These are phyloP conservation scores for Hydractinia symbiolongicarpus DNA, from an alignment of 30 jellyfish, hydroid and myxozoan genomes.

Conservation along the genomic window DNA sequence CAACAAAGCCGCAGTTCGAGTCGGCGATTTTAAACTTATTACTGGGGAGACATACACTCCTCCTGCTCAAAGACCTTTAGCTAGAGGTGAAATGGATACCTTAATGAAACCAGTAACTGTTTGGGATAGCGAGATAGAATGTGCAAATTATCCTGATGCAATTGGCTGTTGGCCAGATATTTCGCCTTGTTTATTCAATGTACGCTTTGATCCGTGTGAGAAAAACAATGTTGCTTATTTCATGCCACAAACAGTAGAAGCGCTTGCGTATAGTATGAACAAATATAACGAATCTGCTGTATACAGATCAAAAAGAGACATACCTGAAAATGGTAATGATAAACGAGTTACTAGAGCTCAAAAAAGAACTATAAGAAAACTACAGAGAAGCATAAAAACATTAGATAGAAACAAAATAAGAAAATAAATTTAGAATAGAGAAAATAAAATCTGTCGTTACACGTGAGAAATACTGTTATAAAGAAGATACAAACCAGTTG, in stretches of 20 bases:
- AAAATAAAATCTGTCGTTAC: too few relatives aligned
- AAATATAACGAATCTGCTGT: slow-evolving; percentile 66
- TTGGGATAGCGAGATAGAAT: slow-evolving; percentile 88
- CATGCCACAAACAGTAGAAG: slow-evolving; percentile 90
- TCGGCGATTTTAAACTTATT: slow-evolving; percentile 83
- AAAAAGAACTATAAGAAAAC: slow-evolving; percentile 10
- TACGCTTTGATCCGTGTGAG: slow-evolving; percentile 96
- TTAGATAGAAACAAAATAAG: slow-evolving; percentile 21
- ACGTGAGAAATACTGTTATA: too few relatives aligned
- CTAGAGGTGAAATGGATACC: slow-evolving; percentile 39
- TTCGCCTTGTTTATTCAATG: slow-evolving; percentile 92
- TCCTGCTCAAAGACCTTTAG: slow-evolving; percentile 37
- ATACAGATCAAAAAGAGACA: slow-evolving; percentile 38
- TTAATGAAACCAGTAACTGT: slow-evolving; percentile 53
- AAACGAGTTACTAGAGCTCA: background rate
- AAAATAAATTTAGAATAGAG: background rate
- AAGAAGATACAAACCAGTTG: too few relatives aligned
- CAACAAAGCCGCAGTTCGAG: slow-evolving; percentile 83
- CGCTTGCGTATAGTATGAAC: slow-evolving; percentile 59
- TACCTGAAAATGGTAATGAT: slow-evolving; percentile 20
- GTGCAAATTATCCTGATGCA: slow-evolving; percentile 61
- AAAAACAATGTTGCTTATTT: slow-evolving; percentile 81
- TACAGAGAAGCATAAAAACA: slow-evolving; percentile 19
- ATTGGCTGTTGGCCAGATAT: slow-evolving; percentile 96
- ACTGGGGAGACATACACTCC: slow-evolving; percentile 50